phyloP scores from a whole-genome alignment of 92 coral and sea anemone genomes.

The Meandrina meandrites region DNA sequence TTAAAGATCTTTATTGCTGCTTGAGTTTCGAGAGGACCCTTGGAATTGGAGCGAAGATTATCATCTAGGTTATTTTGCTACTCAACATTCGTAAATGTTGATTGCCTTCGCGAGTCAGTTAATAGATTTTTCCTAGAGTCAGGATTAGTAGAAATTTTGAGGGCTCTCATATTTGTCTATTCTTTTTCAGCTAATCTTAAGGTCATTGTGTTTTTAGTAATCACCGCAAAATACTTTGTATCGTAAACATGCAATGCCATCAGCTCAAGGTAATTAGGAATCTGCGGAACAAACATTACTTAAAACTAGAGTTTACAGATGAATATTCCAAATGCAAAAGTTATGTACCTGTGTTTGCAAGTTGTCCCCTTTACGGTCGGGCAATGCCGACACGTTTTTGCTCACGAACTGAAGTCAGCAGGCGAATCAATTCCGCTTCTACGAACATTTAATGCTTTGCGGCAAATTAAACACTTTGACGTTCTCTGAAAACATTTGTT shows the following conservation, averaged over 20 bases:
- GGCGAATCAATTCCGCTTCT: neutral
- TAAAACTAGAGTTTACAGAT: neutral
- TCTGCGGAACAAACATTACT: neutral
- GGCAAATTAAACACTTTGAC: neutral
- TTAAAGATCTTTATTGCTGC: conserved; percentile 14
- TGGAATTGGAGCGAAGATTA: neutral
- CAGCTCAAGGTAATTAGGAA: neutral
- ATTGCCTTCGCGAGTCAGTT: neutral
- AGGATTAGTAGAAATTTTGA: neutral
- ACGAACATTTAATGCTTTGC: neutral
- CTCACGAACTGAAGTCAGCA: neutral
- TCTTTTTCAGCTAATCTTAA: neutral
- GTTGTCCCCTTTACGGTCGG: neutral
- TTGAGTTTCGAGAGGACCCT: conserved; percentile 11
- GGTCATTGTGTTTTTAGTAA: neutral
- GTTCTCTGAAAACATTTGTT: conserved; percentile 17
- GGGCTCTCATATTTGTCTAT: neutral
- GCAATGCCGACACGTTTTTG: neutral
- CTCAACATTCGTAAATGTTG: neutral
- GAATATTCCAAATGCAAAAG: neutral
- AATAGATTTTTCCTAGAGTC: neutral
- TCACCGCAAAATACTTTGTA: neutral
- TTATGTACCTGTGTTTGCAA: neutral
- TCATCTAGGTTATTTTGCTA: neutral
- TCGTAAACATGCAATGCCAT: neutral